Evolutionary conservation across 2,113 vertebrate species (phyloP).

Genomic region (Stercorarius parasiticus): DNA sequence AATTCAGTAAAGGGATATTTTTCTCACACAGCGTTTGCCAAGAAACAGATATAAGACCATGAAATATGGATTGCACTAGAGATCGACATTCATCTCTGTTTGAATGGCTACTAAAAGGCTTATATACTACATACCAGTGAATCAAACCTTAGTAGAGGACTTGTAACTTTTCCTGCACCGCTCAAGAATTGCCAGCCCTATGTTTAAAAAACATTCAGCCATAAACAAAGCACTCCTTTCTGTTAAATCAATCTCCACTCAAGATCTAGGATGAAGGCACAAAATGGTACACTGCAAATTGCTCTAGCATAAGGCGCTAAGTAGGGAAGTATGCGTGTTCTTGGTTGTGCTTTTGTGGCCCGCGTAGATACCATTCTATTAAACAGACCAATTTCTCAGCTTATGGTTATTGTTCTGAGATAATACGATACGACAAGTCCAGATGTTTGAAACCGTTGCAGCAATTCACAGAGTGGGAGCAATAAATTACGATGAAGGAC

Average conservation of each 20-base stretch:
- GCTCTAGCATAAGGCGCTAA: not conserved
- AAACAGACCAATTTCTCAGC: not conserved
- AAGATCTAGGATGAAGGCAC: not conserved
- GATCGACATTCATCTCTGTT: not conserved
- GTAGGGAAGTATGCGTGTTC: not conserved
- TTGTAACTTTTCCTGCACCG: not conserved
- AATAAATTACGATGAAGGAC: slow-evolving; percentile 23
- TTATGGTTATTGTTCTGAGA: slow-evolving; percentile 18
- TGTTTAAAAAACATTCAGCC: not conserved
- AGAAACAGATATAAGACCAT: not conserved
- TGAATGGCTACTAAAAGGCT: not conserved
- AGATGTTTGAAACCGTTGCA: slow-evolving; percentile 46
- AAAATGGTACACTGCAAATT: not conserved
- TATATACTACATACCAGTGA: not conserved
- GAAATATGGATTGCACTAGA: not conserved
- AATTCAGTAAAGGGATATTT: not conserved
- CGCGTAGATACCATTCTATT: not conserved
- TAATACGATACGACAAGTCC: slow-evolving; percentile 5
- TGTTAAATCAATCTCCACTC: not conserved
- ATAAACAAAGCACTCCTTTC: not conserved
- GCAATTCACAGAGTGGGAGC: not conserved
- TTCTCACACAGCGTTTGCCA: not conserved
- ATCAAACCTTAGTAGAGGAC: not conserved
- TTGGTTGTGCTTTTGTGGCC: not conserved
- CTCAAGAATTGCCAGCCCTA: not conserved